phyloP scores from a whole-genome alignment of 2,113 vertebrate genomes.

The Hippocampus guttulatus region DNA sequence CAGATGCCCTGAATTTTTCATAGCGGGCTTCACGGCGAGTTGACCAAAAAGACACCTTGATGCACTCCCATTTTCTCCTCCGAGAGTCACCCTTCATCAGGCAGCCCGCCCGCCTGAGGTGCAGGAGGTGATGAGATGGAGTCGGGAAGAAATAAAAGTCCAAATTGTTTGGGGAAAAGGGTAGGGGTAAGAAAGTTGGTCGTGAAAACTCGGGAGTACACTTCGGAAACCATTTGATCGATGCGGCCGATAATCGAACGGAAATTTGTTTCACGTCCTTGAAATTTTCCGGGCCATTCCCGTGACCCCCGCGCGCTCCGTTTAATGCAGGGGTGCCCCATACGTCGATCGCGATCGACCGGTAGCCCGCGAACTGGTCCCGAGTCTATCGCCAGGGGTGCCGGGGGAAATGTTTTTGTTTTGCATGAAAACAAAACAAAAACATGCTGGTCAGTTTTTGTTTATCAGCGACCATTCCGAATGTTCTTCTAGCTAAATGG shows the following conservation, averaged over 20 bases:
- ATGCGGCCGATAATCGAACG: neutral
- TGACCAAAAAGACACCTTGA: conserved; percentile 48
- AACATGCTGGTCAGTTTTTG: too few relatives aligned
- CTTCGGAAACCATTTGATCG: conserved; percentile 35
- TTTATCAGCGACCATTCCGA: neutral
- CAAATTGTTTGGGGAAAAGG: conserved; percentile 52
- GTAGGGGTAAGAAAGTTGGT: conserved; percentile 45
- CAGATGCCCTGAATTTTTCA: conserved; percentile 63
- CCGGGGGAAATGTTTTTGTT: too few relatives aligned
- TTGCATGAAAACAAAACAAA: too few relatives aligned
- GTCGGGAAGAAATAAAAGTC: conserved; percentile 54
- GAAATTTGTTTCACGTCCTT: neutral
- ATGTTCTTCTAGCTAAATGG: too few relatives aligned
- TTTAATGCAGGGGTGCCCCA: too few relatives aligned
- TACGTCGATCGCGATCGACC: too few relatives aligned
- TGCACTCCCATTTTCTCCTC: conserved; percentile 55
- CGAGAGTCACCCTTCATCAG: conserved; percentile 62
- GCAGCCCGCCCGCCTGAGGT: conserved; percentile 42
- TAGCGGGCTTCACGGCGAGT: conserved; percentile 28
- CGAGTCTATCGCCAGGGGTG: too few relatives aligned
- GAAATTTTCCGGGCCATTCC: neutral
- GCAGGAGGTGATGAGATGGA: conserved; percentile 28
- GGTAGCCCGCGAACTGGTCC: too few relatives aligned
- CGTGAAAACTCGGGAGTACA: conserved; percentile 43
- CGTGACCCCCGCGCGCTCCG: neutral